Evolutionary conservation across 2,888 invertebrate species (phyloP).

Genomic region (Leptopterna dolabrata): DNA sequence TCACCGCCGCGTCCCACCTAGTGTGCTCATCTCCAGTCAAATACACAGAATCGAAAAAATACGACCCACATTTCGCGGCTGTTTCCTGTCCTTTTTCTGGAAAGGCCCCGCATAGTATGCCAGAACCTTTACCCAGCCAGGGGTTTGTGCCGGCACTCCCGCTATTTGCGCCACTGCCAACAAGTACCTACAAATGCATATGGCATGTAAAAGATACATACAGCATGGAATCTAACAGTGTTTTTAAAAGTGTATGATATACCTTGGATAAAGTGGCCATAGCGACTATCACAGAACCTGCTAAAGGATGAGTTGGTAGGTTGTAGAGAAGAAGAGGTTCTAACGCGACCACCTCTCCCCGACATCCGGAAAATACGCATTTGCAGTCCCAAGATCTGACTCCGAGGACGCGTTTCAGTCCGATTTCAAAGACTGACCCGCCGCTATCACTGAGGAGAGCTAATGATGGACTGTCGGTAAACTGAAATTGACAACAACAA

Average conservation of each 20-base stretch:
- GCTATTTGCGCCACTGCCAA: too few relatives aligned
- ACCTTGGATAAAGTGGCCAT: conserved; percentile 94
- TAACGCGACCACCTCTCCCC: conserved; percentile 89
- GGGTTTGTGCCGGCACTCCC: too few relatives aligned
- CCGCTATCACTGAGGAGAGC: conserved; percentile 91
- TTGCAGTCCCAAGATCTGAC: conserved; percentile 89
- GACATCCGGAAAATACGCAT: conserved; percentile 95
- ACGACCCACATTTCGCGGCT: too few relatives aligned
- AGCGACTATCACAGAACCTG: conserved; percentile 84
- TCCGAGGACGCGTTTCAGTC: conserved; percentile 88
- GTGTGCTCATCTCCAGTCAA: too few relatives aligned
- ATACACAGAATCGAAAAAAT: too few relatives aligned
- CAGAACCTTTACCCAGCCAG: too few relatives aligned
- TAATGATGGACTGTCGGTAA: conserved; percentile 78
- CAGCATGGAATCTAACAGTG: too few relatives aligned
- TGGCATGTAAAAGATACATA: too few relatives aligned
- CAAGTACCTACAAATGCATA: too few relatives aligned
- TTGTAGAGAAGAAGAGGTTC: conserved; percentile 76
- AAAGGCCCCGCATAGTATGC: too few relatives aligned
- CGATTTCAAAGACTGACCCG: conserved; percentile 94
- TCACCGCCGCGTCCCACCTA: too few relatives aligned
- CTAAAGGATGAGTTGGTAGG: conserved; percentile 75
- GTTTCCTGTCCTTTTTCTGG: too few relatives aligned
- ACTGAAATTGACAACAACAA: conserved; percentile 67
- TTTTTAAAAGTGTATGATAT: neutral